Conservation (phyloP, 2,113 vertebrate genomes). For the Brachypodius melanocephalos region DNA sequence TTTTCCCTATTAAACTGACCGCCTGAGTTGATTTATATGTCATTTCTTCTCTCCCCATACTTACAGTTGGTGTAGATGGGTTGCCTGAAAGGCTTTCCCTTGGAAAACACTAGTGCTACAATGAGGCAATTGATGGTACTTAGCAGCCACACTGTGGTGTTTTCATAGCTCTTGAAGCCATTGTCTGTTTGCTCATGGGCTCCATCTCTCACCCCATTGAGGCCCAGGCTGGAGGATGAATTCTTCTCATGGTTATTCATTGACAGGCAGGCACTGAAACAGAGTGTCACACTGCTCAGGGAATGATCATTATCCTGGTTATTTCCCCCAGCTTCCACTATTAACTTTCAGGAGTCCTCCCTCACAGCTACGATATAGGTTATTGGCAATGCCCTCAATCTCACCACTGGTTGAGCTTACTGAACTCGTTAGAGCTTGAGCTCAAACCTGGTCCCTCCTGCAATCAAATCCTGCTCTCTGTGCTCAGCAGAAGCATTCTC, state of each 20-base stretch:
- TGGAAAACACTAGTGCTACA: constrained; percentile 78
- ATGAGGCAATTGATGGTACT: constrained; percentile 76
- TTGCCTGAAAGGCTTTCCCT: constrained; percentile 79
- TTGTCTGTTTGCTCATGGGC: background rate
- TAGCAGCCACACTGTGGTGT: constrained; percentile 79
- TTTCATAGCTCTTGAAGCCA: constrained; percentile 73
- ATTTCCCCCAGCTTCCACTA: background rate
- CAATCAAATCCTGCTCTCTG: background rate
- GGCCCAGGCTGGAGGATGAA: background rate
- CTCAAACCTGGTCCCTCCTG: background rate
- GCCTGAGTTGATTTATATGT: background rate
- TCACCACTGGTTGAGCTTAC: background rate
- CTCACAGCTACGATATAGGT: background rate
- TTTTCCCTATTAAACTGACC: background rate
- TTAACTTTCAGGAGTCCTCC: background rate
- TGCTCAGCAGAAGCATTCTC: background rate
- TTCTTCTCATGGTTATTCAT: background rate
- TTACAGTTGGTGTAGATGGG: constrained; percentile 80
- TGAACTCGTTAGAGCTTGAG: background rate
- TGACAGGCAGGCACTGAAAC: constrained; percentile 64
- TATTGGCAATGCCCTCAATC: background rate
- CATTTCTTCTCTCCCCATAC: background rate
- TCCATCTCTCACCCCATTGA: background rate
- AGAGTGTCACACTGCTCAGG: background rate
- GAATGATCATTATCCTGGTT: background rate